Evolutionary conservation across 2,888 invertebrate genomes (phyloP), one percentile per base, ranked within the genome.

Genomic region (Apamea anceps): DNA sequence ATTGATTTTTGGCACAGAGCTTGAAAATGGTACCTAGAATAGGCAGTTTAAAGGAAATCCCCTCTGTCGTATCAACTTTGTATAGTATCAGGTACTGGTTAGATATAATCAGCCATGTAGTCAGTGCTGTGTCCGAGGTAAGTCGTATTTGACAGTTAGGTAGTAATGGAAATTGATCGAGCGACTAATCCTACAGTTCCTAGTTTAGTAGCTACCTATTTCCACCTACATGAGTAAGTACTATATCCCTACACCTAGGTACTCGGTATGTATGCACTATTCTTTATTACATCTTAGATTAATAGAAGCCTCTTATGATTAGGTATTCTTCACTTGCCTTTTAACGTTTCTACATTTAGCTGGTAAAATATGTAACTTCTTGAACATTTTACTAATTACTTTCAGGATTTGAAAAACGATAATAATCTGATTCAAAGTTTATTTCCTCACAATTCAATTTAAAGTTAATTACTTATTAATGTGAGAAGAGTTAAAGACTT

Each of bases 81-180:
- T n/a, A n/a, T n/a, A n/a, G n/a, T n/a, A 25, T 57, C 10, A 25
- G 25, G n/a, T n/a, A 67, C 8, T 25, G 37, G 15, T 8, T 8
- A 3, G 7, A n/a, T n/a, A 45, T n/a, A 70, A 42, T 66, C 21
- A 7, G 37, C n/a, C 15, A 42, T 67, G n/a, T 66, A 37, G 15
- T n/a, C 42, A 25, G 8, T 67, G 42, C 25, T 66, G 8, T 66
- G 15, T 25, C 57, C 3, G 25, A 48, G 5, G 15, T 77, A 78
- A 21, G 79, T 42, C 18, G n/a, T 74, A 63, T 28, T 51, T 75
- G 51, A 28, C 79, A 13, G 57, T 51, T 15, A 60, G 13, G 18
- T 60, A n/a, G 28, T 45, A 54, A 63, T 72, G 32, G 15, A n/a
- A 45, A 80, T 80, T 72, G n/a, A 79, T 72, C 63, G n/a, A 54